Percentiles rank a stretch among this genome's conserved stretches.
These are phyloP conservation scores for Rhagium mordax DNA, from an alignment of 2,888 invertebrate species.

Conservation along the genomic window DNA sequence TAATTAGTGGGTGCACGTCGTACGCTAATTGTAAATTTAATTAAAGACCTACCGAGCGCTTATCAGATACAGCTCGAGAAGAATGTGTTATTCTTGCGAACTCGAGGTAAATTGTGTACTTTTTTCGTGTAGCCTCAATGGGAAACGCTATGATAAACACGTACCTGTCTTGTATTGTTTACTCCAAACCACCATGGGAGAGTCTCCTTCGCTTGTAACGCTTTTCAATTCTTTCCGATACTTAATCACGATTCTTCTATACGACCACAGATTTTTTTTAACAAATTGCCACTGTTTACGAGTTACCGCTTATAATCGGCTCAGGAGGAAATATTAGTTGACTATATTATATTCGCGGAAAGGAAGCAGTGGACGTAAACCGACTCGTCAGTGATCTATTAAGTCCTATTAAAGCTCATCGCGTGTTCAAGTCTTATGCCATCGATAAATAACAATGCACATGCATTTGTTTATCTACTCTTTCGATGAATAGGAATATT, in stretches of 20 bases:
- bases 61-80: slow-evolving; percentile 65
- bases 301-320: no score
- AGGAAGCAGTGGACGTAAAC: no score
- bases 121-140: slow-evolving; percentile 38
- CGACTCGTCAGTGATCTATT: no score
- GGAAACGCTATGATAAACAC: slow-evolving; percentile 42
- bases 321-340: no score
- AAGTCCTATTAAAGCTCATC: no score
- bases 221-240: neutral
- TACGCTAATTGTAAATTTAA: slow-evolving; percentile 69
- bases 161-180: slow-evolving; percentile 44
- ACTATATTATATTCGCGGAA: no score
- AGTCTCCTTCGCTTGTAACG: neutral
- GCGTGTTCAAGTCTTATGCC: no score
- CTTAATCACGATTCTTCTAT: neutral
- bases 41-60: slow-evolving; percentile 66
- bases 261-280: neutral
- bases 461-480: no score
- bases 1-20: slow-evolving; percentile 69
- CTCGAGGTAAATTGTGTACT: slow-evolving; percentile 38
- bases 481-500: no score
- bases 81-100: slow-evolving; percentile 63
- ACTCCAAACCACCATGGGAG: slow-evolving; percentile 27
- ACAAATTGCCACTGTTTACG: neutral
- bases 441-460: no score